Evolutionary conservation across 2,113 vertebrate species (phyloP).

Genomic region (Hippoglossus stenolepis): DNA sequence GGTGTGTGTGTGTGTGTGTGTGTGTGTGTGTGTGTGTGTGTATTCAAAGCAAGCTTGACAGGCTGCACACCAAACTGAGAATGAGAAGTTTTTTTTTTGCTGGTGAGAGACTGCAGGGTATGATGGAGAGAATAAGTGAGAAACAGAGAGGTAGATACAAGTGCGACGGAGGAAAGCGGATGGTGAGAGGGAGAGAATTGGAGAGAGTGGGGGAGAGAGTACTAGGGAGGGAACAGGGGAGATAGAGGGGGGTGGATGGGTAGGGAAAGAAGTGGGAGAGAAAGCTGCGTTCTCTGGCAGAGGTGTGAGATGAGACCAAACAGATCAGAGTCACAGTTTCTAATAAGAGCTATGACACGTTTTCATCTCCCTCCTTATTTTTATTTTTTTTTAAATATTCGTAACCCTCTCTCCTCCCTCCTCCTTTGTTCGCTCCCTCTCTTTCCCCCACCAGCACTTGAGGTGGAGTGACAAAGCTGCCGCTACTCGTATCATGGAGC

Average conservation of each 20-base stretch:
- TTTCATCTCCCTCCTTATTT: slow-evolving; percentile 26
- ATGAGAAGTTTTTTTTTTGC: slow-evolving; percentile 61
- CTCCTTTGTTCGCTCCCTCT: not conserved
- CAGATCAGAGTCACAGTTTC: slow-evolving; percentile 57
- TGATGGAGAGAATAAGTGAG: slow-evolving; percentile 50
- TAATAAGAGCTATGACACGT: slow-evolving; percentile 46
- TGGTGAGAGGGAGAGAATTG: slow-evolving; percentile 12
- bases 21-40: not conserved
- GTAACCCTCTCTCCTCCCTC: not conserved
- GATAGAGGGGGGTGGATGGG: not conserved
- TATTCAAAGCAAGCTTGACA: slow-evolving; percentile 63
- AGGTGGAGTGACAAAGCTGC: not conserved
- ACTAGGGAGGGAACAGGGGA: slow-evolving; percentile 4
- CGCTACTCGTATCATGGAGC: not conserved
- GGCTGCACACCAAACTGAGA: slow-evolving; percentile 63
- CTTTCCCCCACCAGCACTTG: not conserved
- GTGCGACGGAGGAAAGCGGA: slow-evolving; percentile 34
- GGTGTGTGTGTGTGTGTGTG: slow-evolving; percentile 1
- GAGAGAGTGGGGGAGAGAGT: slow-evolving; percentile 2
- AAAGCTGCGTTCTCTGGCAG: slow-evolving; percentile 14
- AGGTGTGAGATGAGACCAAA: slow-evolving; percentile 65
- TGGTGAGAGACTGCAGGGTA: slow-evolving; percentile 62
- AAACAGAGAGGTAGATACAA: slow-evolving; percentile 40
- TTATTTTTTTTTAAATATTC: not conserved
- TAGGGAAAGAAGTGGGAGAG: slow-evolving; percentile 6